These are phyloP conservation scores for Heptranchias perlo DNA, from an alignment of 2,113 vertebrate genomes.

Conservation along the genomic window DNA sequence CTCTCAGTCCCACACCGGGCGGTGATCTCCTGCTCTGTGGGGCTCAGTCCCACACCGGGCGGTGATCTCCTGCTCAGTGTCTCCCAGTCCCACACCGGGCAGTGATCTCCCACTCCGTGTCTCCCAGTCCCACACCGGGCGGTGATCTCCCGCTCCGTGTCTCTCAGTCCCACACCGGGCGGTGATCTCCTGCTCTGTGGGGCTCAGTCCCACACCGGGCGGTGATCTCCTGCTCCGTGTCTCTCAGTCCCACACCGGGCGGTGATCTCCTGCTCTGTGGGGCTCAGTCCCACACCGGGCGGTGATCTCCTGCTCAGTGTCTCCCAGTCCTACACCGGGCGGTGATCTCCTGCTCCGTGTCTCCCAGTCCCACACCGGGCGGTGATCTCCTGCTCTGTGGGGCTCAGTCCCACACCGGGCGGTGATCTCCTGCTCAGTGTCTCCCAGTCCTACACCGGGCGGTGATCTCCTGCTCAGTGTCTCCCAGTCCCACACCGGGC, in stretches of 20 bases:
- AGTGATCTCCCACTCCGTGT: accelerated
- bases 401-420: neutral
- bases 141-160: accelerated
- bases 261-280: accelerated
- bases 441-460: no score
- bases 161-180: neutral
- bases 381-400: no score
- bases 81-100: neutral
- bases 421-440: no score
- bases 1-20: no score
- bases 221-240: no score
- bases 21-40: no score
- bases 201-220: neutral
- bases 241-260: accelerated
- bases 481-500: no score
- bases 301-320: neutral
- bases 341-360: neutral
- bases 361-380: no score
- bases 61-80: no score
- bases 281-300: neutral
- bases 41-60: neutral
- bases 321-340: neutral
- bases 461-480: no score
- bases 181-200: accelerated
- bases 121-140: neutral